Evolutionary conservation across 2,888 invertebrate genomes (phyloP), one percentile per base, ranked within the genome.

Genomic region (Actias luna): DNA sequence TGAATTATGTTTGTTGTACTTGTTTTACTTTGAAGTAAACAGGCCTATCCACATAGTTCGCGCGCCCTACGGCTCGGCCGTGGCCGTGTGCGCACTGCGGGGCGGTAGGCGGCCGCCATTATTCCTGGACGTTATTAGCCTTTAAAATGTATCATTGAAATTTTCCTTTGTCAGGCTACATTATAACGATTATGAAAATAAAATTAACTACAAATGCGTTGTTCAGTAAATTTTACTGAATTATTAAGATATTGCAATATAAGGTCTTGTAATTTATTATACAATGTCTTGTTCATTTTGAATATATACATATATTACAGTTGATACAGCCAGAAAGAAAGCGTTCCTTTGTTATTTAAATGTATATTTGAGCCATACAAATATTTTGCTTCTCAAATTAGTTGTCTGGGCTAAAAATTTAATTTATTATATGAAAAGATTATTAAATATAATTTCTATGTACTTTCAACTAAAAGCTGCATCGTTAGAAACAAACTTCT

Each of bases 131-230:
- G 77, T 76, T 83, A 85, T 86, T 86, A 87, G 77, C 76, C 78
- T 81, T 80, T 71, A 79, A 75, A 82, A 79, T 78, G 82, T 78
- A 83, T 82, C 82, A 84, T 85, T 80, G 80, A 86, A 82, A 88
- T 87, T 88, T 88, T 82, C 82, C 87, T 87, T 80, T 87, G 87
- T 88, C 87, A 88, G 87, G 82, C 86, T 73, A 81, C 80, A 81
- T 84, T 42, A 50, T 50, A 83, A 83, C 83, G 82, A 87, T 85
- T 84, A 62, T 42, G 25, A 22, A 42, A 57, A 42, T 65, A 82
- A 82, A 80, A 75, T 78, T 78, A 33, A 57, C 31, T 58, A 58
- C 39, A 62, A 57, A 62, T 31, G 27, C 39, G 79, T 74, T 78
- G 78, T 74, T 69, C 65, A 61, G 64, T 73, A 65, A 70, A 74